These are phyloP conservation scores for Redunca redunca DNA, from an alignment of 2,113 vertebrate species.

Conservation along the genomic window DNA sequence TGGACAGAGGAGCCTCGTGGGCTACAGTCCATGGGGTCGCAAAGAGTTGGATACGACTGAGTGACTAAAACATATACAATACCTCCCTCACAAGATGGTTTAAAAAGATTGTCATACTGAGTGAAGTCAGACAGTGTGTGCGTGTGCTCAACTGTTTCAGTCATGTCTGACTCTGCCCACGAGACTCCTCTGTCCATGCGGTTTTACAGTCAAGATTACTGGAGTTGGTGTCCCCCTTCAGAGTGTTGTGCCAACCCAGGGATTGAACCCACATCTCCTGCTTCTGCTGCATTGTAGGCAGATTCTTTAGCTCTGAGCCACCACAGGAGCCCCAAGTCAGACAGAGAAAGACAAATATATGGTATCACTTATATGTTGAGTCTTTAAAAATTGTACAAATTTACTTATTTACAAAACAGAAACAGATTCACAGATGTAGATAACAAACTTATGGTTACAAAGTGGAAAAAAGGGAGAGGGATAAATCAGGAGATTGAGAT, in stretches of 20 bases:
- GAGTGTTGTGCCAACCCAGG: background rate
- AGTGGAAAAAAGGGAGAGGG: background rate
- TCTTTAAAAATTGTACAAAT: background rate
- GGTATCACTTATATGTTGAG: background rate
- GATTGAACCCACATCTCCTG: background rate
- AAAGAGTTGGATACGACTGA: background rate
- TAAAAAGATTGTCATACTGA: background rate
- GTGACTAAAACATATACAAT: background rate
- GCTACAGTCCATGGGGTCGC: background rate
- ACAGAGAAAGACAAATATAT: background rate
- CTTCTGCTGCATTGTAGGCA: background rate
- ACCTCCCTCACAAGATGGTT: background rate
- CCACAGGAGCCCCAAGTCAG: background rate
- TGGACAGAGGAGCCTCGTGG: background rate
- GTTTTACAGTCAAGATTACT: background rate
- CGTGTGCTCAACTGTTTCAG: background rate
- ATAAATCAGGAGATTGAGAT: background rate
- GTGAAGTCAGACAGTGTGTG: background rate
- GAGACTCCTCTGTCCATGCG: background rate
- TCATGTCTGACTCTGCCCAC: background rate
- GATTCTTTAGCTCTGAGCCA: background rate
- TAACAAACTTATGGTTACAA: background rate
- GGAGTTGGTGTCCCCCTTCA: background rate
- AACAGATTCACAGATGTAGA: background rate
- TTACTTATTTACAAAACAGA: background rate